Conservation (phyloP, 2,113 vertebrate species). For the Aphyosemion australe region DNA sequence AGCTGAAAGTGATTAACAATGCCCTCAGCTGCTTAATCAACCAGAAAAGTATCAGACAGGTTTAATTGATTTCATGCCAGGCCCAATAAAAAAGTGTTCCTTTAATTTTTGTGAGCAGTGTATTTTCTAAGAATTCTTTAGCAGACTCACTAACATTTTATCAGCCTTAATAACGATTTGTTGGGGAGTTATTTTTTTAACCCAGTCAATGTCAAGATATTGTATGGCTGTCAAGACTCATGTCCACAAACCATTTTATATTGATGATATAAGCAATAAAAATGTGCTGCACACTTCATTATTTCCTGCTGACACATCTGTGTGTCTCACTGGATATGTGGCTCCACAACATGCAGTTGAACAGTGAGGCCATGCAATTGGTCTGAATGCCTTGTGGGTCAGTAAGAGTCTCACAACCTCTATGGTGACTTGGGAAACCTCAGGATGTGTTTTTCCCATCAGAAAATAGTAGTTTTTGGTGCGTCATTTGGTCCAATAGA, state of each 20-base stretch:
- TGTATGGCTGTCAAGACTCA: not conserved
- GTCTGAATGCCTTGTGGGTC: no score
- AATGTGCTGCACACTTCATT: constrained; percentile 27
- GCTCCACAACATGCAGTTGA: constrained; percentile 21
- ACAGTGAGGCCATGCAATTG: not conserved
- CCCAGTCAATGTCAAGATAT: not conserved
- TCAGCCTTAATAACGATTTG: not conserved
- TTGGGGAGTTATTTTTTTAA: not conserved
- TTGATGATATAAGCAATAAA: constrained; percentile 10
- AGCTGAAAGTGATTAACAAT: no score
- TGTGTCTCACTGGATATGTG: constrained; percentile 3
- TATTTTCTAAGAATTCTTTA: not conserved
- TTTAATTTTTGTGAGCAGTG: no score
- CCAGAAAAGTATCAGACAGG: no score
- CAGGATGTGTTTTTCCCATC: no score
- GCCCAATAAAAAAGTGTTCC: no score
- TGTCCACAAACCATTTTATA: not conserved
- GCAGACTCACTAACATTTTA: not conserved
- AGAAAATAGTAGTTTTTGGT: no score
- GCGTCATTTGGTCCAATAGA: not conserved
- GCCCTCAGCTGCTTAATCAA: no score
- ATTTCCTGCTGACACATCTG: constrained; percentile 29
- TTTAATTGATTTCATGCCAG: no score
- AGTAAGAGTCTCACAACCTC: no score
- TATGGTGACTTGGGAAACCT: no score